Evolutionary conservation across 2,113 vertebrate genomes (phyloP).

Genomic region (Halichoeres trimaculatus): DNA sequence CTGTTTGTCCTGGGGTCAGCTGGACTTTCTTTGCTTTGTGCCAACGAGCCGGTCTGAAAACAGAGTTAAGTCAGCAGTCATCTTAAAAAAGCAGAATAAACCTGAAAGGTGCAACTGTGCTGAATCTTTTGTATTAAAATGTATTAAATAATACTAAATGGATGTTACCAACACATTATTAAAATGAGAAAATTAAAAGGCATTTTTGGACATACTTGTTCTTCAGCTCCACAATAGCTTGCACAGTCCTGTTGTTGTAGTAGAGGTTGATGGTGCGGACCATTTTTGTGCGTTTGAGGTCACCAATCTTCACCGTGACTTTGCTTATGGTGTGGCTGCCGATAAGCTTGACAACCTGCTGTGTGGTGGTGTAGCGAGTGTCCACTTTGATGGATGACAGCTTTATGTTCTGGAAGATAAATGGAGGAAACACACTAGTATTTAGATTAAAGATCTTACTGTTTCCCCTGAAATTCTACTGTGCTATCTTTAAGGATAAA

Average conservation of each 20-base stretch:
- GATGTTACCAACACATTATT: background rate
- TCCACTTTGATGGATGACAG: slow-evolving; percentile 99
- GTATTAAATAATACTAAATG: too few species aligned
- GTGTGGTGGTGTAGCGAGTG: slow-evolving; percentile 98
- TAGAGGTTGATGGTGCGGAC: slow-evolving; percentile 97
- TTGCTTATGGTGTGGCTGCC: slow-evolving; percentile 99
- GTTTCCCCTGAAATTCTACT: background rate
- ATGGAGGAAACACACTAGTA: slow-evolving; percentile 3
- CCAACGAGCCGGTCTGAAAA: slow-evolving; percentile 93
- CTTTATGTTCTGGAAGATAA: slow-evolving; percentile 91
- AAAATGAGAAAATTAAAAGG: background rate
- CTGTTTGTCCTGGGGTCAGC: slow-evolving; percentile 95
- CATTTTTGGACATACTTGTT: slow-evolving; percentile 89
- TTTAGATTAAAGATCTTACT: background rate
- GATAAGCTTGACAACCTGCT: slow-evolving; percentile 98
- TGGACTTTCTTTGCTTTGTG: slow-evolving; percentile 99
- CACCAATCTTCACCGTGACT: slow-evolving; percentile 97
- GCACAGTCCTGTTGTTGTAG: slow-evolving; percentile 98
- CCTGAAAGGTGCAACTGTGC: too few species aligned
- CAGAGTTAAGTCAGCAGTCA: background rate
- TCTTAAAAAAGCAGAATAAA: background rate
- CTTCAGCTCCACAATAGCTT: slow-evolving; percentile 98
- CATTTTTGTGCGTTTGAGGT: slow-evolving; percentile 99
- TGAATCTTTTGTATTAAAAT: too few species aligned
- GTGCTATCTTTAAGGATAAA: too few species aligned